These are phyloP conservation scores for Chelon labrosus DNA, from an alignment of 2,797 vertebrate genomes.

Conservation along the genomic window DNA sequence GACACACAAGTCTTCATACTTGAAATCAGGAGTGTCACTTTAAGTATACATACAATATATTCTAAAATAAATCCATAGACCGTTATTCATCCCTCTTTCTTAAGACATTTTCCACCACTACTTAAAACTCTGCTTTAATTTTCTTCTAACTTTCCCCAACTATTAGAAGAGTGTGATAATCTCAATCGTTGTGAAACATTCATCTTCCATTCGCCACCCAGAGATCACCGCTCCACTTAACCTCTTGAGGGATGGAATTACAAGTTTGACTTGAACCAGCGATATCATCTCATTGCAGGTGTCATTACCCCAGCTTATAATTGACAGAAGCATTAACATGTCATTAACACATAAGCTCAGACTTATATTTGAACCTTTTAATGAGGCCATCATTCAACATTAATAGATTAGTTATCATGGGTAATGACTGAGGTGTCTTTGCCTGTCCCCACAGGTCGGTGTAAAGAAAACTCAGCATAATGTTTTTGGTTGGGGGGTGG, in stretches of 20 bases:
- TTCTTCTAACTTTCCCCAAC: slow-evolving; percentile 56
- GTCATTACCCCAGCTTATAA: slow-evolving; percentile 84
- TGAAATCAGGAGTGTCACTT: background rate
- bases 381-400: slow-evolving; percentile 86
- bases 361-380: slow-evolving; percentile 87
- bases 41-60: background rate
- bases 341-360: slow-evolving; percentile 87
- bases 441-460: slow-evolving; percentile 78
- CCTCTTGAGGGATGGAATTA: slow-evolving; percentile 76
- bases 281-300: slow-evolving; percentile 80
- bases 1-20: background rate
- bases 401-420: slow-evolving; percentile 87
- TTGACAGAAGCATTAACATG: slow-evolving; percentile 87
- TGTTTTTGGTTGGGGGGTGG: slow-evolving; percentile 54
- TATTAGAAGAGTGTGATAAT: slow-evolving; percentile 22
- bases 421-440: slow-evolving; percentile 85
- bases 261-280: slow-evolving; percentile 81
- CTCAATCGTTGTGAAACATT: slow-evolving; percentile 54
- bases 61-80: too few species aligned
- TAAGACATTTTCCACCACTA: slow-evolving; percentile 4
- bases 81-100: background rate
- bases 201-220: slow-evolving; percentile 60
- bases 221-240: slow-evolving; percentile 79
- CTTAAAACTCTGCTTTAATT: slow-evolving; percentile 41
- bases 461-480: slow-evolving; percentile 75